Evolutionary conservation across 2,797 vertebrate species (phyloP), one percentile per base, ranked within the genome.

Genomic region (Orientallactaga sibirica): DNA sequence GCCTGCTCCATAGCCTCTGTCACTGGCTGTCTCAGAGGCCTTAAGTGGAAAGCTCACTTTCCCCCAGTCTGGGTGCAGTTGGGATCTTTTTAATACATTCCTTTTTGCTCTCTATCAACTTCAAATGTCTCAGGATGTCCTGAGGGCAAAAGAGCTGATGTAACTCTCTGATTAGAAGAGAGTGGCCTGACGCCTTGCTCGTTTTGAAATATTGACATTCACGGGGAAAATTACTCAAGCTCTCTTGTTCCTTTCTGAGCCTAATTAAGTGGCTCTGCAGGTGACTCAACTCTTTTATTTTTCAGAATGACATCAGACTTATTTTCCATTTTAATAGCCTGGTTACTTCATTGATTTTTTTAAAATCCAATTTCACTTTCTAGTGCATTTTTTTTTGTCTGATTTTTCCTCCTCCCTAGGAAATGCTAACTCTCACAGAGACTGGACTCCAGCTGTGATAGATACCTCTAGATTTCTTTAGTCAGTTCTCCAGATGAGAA

Each of bases 241-340:
- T 96, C 94, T 93, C 85, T 77, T 92, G 93, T 93, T 86, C 87
- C 95, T 96, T 97, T 96, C 96, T 90, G 94, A 84, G 95, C 88
- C 90, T 97, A 97, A 96, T 96, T 97, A 97, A 96, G 85, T 94
- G 95, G 86, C 96, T 92, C 95, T 43, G 96, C 95, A 97, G 96
- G 96, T 97, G 96, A 96, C 95, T 95, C 95, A 92, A 94, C 85
- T 88, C 95, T 96, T 94, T 97, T 94, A 96, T 94, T 97, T 96
- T 93, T 94, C 95, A 95, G 94, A 96, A 96, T 97, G 97, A 97
- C 96, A 96, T 97, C 97, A 97, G 97, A 97, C 96, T 97, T 96
- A 97, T 95, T 97, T 97, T 97, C 96, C 97, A 97, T 97, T 96
- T 97, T 97, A 96, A 97, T 97, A 97, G 95, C 95, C 93, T 97